phyloP scores from a whole-genome alignment of 2,797 vertebrate species.

The Falco rusticolus region DNA sequence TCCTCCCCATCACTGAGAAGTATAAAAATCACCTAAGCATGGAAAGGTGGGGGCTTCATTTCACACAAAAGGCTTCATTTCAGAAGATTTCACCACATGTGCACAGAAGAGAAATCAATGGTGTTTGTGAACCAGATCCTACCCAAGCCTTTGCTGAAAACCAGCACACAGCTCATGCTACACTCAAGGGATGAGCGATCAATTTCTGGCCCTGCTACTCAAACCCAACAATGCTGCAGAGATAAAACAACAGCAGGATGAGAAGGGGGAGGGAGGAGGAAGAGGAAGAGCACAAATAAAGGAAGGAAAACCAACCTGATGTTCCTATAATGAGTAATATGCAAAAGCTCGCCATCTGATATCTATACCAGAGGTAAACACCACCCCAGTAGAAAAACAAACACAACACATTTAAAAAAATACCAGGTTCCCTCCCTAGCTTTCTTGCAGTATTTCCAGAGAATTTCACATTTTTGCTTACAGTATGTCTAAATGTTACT shows the following conservation, averaged over 20 bases:
- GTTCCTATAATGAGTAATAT: constrained; percentile 11
- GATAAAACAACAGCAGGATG: constrained; percentile 40
- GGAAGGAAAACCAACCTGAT: constrained; percentile 52
- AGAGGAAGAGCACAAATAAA: constrained; percentile 44
- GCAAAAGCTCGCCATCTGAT: not conserved
- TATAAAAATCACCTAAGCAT: not conserved
- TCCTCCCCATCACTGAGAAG: not conserved
- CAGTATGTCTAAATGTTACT: not conserved
- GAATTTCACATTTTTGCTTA: not conserved
- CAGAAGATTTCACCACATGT: not conserved
- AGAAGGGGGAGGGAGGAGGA: constrained; percentile 8
- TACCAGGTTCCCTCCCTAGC: not conserved
- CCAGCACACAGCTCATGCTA: not conserved
- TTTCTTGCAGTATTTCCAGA: not conserved
- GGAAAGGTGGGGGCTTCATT: not conserved
- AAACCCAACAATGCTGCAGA: not conserved
- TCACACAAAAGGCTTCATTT: not conserved
- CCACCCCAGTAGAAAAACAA: not conserved
- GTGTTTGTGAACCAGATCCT: not conserved
- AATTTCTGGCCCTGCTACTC: not conserved
- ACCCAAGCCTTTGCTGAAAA: not conserved
- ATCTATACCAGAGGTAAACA: not conserved
- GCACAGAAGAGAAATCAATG: not conserved
- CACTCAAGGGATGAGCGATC: not conserved
- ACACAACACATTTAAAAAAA: not conserved